These are phyloP conservation scores for Hapalemur alaotrensis DNA, from an alignment of 2,797 vertebrate species.

Conservation along the genomic window DNA sequence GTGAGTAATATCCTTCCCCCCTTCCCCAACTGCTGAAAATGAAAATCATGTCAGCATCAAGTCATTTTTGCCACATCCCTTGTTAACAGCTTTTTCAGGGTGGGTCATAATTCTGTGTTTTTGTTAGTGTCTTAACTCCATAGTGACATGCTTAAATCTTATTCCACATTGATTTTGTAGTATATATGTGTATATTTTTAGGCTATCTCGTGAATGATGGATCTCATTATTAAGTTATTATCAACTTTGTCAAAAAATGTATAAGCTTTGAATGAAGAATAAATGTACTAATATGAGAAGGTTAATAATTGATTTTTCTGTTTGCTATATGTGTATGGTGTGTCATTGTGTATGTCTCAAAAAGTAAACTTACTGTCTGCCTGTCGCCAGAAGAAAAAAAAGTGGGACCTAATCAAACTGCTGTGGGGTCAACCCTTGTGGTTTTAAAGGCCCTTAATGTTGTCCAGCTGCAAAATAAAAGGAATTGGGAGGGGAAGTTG, in stretches of 20 bases:
- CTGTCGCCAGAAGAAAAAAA: constrained; percentile 70
- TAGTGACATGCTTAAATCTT: constrained; percentile 60
- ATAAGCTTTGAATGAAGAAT: constrained; percentile 21
- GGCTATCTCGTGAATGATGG: neutral
- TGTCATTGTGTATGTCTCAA: constrained; percentile 66
- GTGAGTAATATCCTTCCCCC: constrained; percentile 69
- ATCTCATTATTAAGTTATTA: constrained; percentile 51
- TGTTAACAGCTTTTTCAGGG: constrained; percentile 73
- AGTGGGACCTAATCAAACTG: constrained; percentile 81
- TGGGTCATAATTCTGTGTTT: constrained; percentile 68
- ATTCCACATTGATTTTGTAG: neutral
- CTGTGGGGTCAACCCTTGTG: constrained; percentile 81
- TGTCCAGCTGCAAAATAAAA: constrained; percentile 90
- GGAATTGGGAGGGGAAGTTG: constrained; percentile 75
- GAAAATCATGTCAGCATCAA: constrained; percentile 65
- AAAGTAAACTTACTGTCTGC: constrained; percentile 81
- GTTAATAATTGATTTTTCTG: constrained; percentile 41
- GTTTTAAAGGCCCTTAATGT: constrained; percentile 90
- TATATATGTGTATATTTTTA: neutral
- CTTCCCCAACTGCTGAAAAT: constrained; percentile 66
- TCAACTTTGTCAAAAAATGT: constrained; percentile 44
- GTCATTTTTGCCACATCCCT: constrained; percentile 72
- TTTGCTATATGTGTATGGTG: neutral
- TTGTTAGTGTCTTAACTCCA: constrained; percentile 73
- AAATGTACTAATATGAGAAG: constrained; percentile 7